phyloP scores from a whole-genome alignment of 2,888 invertebrate species.

The Chrysolina haemoptera region DNA sequence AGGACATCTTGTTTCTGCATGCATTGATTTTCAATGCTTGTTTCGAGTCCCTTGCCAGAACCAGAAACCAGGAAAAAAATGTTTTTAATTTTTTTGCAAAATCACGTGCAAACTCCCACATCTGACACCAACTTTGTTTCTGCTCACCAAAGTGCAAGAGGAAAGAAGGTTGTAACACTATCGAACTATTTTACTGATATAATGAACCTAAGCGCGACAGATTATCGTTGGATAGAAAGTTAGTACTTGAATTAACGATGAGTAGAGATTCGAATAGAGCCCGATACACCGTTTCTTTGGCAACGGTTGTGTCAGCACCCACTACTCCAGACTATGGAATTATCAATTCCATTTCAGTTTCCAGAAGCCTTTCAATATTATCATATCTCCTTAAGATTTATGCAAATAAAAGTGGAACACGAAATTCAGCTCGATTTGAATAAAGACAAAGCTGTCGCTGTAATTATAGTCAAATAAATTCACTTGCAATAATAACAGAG shows the following conservation, averaged over 20 bases:
- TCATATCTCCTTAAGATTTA: constrained; percentile 25
- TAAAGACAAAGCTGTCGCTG: constrained; percentile 30
- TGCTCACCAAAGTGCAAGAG: too few species aligned
- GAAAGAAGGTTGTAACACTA: too few species aligned
- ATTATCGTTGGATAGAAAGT: too few species aligned
- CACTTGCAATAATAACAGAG: constrained; percentile 50
- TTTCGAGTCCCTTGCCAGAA: too few species aligned
- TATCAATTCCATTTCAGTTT: constrained; percentile 8
- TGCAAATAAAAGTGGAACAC: constrained; percentile 31
- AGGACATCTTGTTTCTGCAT: too few species aligned
- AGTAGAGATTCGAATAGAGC: not conserved
- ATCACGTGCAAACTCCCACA: not conserved
- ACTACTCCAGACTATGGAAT: not conserved
- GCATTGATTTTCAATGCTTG: too few species aligned
- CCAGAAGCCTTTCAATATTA: constrained; percentile 10
- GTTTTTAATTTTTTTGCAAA: too few species aligned
- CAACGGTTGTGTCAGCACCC: not conserved
- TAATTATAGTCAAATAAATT: constrained; percentile 53
- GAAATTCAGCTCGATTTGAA: constrained; percentile 29
- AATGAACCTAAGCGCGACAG: too few species aligned
- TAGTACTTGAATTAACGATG: too few species aligned
- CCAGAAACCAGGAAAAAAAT: too few species aligned
- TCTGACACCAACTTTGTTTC: not conserved
- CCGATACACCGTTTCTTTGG: not conserved
- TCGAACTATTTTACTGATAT: too few species aligned